These are phyloP conservation scores for Augiades crinisus DNA, from an alignment of 2,888 invertebrate genomes.

Conservation along the genomic window DNA sequence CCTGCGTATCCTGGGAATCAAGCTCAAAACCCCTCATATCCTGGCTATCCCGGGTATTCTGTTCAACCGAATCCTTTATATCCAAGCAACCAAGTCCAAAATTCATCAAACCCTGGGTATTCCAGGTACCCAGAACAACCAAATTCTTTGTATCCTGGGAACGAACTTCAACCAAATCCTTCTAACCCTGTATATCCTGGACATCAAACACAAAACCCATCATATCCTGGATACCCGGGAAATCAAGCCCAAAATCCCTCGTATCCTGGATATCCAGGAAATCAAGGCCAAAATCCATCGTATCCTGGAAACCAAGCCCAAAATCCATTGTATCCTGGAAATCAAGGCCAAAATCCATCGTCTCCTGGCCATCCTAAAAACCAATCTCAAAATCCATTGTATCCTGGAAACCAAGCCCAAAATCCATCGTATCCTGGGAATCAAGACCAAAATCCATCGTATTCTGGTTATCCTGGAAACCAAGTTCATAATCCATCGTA, in stretches of 20 bases:
- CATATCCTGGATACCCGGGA: not conserved
- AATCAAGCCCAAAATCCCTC: not conserved
- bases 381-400: too few species aligned
- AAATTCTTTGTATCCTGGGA: not conserved
- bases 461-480: constrained; percentile 16
- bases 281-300: not conserved
- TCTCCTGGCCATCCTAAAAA: too few species aligned
- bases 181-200: constrained; percentile 6
- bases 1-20: constrained; percentile 29
- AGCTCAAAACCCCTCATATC: constrained; percentile 13
- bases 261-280: not conserved
- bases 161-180: constrained; percentile 17
- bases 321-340: too few species aligned
- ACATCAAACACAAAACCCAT: not conserved
- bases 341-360: constrained; percentile 26
- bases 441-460: constrained; percentile 15
- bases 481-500: not conserved
- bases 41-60: not conserved
- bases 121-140: constrained; percentile 8
- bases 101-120: not conserved
- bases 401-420: constrained; percentile 21
- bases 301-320: constrained; percentile 4
- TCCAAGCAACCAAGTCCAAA: too few species aligned
- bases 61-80: constrained; percentile 24
- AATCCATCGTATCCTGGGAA: constrained; percentile 5